Evolutionary conservation across 2,113 vertebrate species (phyloP).

Genomic region (Nannospalax galili): DNA sequence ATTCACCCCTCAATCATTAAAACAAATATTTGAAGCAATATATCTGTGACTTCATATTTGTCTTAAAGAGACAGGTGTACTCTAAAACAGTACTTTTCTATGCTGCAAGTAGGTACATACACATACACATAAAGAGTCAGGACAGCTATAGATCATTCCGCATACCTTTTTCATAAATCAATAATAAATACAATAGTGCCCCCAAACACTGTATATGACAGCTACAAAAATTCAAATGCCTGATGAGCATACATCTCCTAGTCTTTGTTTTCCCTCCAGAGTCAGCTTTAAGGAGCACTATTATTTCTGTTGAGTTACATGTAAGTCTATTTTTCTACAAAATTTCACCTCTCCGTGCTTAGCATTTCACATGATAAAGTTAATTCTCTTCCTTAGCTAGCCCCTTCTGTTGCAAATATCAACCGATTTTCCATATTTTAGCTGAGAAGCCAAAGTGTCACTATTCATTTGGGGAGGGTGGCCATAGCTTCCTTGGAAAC

Average conservation of each 20-base stretch:
- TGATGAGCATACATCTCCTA: not conserved
- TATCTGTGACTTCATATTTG: not conserved
- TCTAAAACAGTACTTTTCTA: not conserved
- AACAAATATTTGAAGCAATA: not conserved
- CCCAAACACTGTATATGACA: not conserved
- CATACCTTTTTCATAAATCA: not conserved
- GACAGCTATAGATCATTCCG: not conserved
- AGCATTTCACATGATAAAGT: not conserved
- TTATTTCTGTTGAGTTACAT: not conserved
- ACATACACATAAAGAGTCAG: not conserved
- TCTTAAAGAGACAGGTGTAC: not conserved
- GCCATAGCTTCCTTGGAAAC: accelerated
- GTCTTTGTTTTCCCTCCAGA: not conserved
- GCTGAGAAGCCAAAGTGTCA: not conserved
- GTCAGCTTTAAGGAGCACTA: not conserved
- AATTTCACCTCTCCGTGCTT: not conserved
- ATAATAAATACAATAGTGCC: not conserved
- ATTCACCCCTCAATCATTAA: not conserved
- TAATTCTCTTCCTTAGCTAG: constrained; percentile 2
- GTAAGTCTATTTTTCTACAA: not conserved
- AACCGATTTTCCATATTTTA: not conserved
- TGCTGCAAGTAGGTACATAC: accelerated
- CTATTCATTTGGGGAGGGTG: not conserved
- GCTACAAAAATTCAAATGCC: not conserved
- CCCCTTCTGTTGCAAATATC: not conserved